Base-by-base conservation (phyloP, 2,888 invertebrate genomes). In the Amiota communis region DNA sequence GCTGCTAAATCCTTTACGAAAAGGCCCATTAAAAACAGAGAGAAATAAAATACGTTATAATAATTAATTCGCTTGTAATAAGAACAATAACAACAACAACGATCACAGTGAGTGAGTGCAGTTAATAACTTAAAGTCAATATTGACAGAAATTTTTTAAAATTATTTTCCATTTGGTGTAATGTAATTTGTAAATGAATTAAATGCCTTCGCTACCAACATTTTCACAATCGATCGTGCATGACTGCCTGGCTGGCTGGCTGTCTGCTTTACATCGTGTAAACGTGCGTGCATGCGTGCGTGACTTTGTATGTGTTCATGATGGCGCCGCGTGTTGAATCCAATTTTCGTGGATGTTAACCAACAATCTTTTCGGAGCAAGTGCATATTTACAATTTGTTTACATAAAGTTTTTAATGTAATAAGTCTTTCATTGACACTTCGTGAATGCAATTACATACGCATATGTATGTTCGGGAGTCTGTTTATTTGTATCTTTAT, bases 281-380 rank as follows among this genome's bases (percentile, higher is more conserved):
- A 48, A 64, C 15, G 15, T 13, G 11, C 48, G 65, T 68, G 8
- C 4, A 11, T 51, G 51, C 51, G 51, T 68, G 20, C 12, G 51
- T 67, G 23, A 23, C 20, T 63, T 11, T 20, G 36, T 36, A 36
- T 12, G 61, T 36, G 49, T 57, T 53, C 36, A n/a, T 53, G 53
- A 11, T n/a, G n/a, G n/a, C n/a, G n/a, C n/a, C 48, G 61, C 61
- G 63, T 71, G 61, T 71, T 71, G 48, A 63, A 71, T 61, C 70
- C 49, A 49, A 63, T 61, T 71, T 71, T 48, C 70, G 70, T 71
- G 70, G 49, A 71, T 61, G 61, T 63, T 71, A 71, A 71, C 70
- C 70, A 61, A 59, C 70, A 61, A 59, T 70, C 59, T 59, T 61
- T 51, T 51, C 53, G 8, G 6, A 36, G 6, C 36, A 36, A 36